Evolutionary conservation across 2,113 vertebrate genomes (phyloP).

Genomic region (Holacanthus passer): DNA sequence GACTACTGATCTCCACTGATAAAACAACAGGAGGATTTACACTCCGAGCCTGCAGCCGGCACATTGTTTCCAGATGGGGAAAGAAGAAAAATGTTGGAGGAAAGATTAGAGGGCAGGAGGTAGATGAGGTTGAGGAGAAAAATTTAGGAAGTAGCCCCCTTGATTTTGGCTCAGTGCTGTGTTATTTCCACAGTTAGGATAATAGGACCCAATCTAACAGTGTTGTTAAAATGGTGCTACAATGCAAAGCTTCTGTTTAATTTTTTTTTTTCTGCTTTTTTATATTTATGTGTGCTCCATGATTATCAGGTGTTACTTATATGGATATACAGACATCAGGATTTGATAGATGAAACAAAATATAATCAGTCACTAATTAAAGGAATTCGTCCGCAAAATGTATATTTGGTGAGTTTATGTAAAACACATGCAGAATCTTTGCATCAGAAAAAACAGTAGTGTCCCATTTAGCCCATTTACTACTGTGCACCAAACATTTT

Average conservation of each 20-base stretch:
- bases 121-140: slow-evolving; percentile 4
- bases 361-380: background rate
- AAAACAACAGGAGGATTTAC: slow-evolving; percentile 81
- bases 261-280: background rate
- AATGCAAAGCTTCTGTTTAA: background rate
- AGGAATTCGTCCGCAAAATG: too few relatives aligned
- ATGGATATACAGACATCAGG: background rate
- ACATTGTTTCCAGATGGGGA: slow-evolving; percentile 86
- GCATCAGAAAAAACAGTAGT: background rate
- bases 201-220: too few relatives aligned
- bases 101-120: slow-evolving; percentile 46
- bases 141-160: slow-evolving; percentile 1
- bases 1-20: slow-evolving; percentile 80
- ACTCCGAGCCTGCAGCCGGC: slow-evolving; percentile 63
- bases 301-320: background rate
- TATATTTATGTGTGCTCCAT: background rate
- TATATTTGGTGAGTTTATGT: background rate
- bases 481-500: background rate
- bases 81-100: slow-evolving; percentile 32
- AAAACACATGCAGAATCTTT: background rate
- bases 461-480: background rate
- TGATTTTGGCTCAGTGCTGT: background rate
- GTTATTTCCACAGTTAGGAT: slow-evolving; percentile 1
- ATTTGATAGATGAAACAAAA: background rate
- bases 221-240: background rate